Conservation (phyloP, 1,140 invertebrate genomes). For the Luehdorfia chinensis region DNA sequence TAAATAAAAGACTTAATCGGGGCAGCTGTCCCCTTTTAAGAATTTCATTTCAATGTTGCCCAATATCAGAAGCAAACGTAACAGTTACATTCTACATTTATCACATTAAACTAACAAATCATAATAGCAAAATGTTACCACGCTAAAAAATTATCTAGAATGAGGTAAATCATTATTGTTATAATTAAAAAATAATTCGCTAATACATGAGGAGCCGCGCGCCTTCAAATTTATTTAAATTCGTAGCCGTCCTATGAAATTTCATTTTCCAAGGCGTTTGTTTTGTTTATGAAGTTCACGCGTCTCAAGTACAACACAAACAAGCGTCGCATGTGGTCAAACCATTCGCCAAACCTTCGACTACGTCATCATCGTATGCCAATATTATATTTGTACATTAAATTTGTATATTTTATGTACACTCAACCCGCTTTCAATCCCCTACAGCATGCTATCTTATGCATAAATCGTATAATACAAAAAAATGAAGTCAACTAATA, state of each 20-base stretch:
- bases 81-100: slow-evolving; percentile 55
- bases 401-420: slow-evolving; percentile 53
- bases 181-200: slow-evolving; percentile 59
- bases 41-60: slow-evolving; percentile 15
- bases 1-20: not conserved
- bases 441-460: slow-evolving; percentile 49
- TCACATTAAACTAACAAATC: slow-evolving; percentile 62
- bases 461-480: slow-evolving; percentile 56
- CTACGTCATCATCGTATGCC: slow-evolving; percentile 31
- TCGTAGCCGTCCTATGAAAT: slow-evolving; percentile 49
- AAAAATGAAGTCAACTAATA: slow-evolving; percentile 71
- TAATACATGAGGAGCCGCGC: slow-evolving; percentile 44
- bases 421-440: slow-evolving; percentile 62
- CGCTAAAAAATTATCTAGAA: slow-evolving; percentile 73
- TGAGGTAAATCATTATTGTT: slow-evolving; percentile 55
- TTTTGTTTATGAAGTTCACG: slow-evolving; percentile 36
- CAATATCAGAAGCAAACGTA: slow-evolving; percentile 55
- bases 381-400: slow-evolving; percentile 53
- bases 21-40: not conserved
- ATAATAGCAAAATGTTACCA: slow-evolving; percentile 58
- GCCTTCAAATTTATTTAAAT: slow-evolving; percentile 47
- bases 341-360: slow-evolving; percentile 51
- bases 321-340: slow-evolving; percentile 58
- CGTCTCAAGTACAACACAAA: slow-evolving; percentile 40
- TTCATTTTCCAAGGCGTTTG: slow-evolving; percentile 30